These are phyloP conservation scores for Tholera decimalis DNA, from an alignment of 2,888 invertebrate species.

Conservation along the genomic window DNA sequence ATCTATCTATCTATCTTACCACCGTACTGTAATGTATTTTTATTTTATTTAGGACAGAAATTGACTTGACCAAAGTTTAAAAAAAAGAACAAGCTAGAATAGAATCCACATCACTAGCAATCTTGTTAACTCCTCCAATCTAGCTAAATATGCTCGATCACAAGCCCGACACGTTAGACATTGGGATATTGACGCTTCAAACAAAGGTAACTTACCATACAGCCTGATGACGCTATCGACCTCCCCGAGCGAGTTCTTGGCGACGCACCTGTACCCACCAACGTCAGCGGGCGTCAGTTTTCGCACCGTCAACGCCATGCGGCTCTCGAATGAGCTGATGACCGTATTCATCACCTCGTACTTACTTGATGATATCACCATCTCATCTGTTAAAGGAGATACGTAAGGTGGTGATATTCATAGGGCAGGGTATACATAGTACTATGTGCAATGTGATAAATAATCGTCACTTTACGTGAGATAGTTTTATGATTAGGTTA, in stretches of 20 bases:
- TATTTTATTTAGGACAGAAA: no score
- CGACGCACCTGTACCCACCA: constrained; percentile 96
- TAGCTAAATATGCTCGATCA: no score
- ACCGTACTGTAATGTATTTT: no score
- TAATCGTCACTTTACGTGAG: no score
- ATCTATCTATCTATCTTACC: no score
- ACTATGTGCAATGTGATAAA: no score
- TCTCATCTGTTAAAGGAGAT: constrained; percentile 91
- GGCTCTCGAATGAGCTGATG: constrained; percentile 95
- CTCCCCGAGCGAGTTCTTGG: constrained; percentile 97
- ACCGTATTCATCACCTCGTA: constrained; percentile 94
- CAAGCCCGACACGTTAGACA: no score
- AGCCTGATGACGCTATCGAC: constrained; percentile 96
- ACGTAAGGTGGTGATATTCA: not conserved
- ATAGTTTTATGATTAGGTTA: not conserved
- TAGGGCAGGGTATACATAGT: not conserved
- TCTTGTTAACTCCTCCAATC: no score
- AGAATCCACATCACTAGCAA: no score
- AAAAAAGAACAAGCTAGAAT: no score
- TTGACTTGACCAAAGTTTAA: no score
- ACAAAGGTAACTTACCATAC: constrained; percentile 95
- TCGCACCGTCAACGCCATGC: constrained; percentile 95
- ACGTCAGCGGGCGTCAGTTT: constrained; percentile 94
- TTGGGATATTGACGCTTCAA: no score
- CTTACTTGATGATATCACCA: constrained; percentile 96